Conservation (phyloP, 1,140 invertebrate species). For the Dryas iulia region DNA sequence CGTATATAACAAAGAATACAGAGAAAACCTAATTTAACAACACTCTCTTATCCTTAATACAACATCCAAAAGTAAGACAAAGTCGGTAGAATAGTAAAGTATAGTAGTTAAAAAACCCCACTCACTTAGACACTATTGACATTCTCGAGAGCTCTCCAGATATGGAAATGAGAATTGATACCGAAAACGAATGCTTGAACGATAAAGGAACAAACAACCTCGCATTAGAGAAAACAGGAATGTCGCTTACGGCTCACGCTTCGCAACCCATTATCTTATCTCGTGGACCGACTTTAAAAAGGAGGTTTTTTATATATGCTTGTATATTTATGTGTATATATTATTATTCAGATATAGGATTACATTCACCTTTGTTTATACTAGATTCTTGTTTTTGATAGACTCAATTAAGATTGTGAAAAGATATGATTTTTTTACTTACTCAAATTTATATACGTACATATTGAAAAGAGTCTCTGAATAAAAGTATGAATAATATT, state of each 20-base stretch:
- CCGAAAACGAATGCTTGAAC: not conserved
- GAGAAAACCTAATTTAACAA: not conserved
- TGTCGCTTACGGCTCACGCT: constrained; percentile 11
- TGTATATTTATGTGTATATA: not conserved
- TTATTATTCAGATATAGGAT: not conserved
- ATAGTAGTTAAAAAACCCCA: not conserved
- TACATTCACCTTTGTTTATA: too few species aligned
- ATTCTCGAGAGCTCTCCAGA: constrained; percentile 18
- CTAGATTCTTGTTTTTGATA: too few species aligned
- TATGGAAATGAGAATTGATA: constrained; percentile 23
- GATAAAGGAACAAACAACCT: constrained; percentile 17
- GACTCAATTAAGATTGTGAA: too few species aligned
- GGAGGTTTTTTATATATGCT: not conserved
- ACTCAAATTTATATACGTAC: too few species aligned
- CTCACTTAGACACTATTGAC: constrained; percentile 9
- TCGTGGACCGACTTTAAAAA: not conserved
- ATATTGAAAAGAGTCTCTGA: too few species aligned
- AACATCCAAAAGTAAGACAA: not conserved
- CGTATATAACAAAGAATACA: too few species aligned
- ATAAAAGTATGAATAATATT: too few species aligned
- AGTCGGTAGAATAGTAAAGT: not conserved
- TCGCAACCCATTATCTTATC: constrained; percentile 21
- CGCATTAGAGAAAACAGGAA: constrained; percentile 4
- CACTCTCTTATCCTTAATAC: not conserved
- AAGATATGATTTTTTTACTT: too few species aligned